Evolutionary conservation across 1,140 invertebrate genomes (phyloP).

Genomic region (Anastrepha ludens): DNA sequence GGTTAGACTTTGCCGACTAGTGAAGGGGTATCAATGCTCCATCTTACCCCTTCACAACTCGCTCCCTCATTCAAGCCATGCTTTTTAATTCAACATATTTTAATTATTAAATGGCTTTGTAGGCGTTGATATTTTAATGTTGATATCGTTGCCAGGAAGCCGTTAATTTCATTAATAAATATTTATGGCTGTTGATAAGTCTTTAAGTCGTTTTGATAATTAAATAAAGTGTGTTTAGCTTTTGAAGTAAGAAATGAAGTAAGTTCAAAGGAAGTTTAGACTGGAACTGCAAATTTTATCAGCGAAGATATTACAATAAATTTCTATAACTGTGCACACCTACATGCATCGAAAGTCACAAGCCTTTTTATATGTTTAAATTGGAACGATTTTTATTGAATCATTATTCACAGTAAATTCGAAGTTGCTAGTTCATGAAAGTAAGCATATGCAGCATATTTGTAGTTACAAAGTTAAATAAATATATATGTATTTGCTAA

Average conservation of each 20-base stretch:
- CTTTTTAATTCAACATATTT: conserved; percentile 44
- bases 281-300: background rate
- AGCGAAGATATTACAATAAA: no score
- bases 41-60: background rate
- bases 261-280: background rate
- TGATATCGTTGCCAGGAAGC: conserved; percentile 57
- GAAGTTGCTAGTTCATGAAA: no score
- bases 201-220: conserved; percentile 16
- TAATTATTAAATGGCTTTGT: conserved; percentile 55
- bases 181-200: conserved; percentile 57
- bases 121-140: conserved; percentile 39
- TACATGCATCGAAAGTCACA: no score
- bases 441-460: no score
- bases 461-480: no score
- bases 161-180: conserved; percentile 59
- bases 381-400: no score
- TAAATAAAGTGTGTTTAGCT: conserved; percentile 36
- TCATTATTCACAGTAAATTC: no score
- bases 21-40: background rate
- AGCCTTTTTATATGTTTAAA: no score
- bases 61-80: background rate
- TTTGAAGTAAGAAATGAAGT: background rate
- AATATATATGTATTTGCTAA: no score
- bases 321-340: no score
- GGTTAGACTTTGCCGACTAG: background rate